Percentiles rank a stretch among this genome's conserved stretches.
Conservation (phyloP, 2,888 invertebrate genomes). For the Amiota mariae region DNA sequence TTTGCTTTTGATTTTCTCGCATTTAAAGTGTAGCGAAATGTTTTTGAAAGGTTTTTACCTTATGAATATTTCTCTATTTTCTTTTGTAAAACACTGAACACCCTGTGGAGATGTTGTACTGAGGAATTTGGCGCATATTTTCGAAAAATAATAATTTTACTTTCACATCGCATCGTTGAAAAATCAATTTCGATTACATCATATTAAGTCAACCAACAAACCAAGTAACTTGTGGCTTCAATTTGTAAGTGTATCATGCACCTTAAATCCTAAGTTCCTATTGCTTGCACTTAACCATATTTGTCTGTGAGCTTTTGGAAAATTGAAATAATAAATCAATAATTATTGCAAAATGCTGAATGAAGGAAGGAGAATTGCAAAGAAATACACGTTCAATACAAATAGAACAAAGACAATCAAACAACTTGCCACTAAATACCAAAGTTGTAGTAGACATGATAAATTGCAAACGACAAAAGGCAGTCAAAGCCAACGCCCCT, state of each 20-base stretch:
- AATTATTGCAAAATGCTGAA: slow-evolving; percentile 60
- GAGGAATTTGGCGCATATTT: no score
- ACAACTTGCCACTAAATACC: background rate
- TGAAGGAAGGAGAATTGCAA: background rate
- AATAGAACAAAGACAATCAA: slow-evolving; percentile 1
- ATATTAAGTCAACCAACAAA: no score
- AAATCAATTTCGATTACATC: no score
- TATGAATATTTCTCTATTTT: background rate
- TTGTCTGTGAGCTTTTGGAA: background rate
- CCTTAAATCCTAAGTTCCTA: no score
- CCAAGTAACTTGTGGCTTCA: no score
- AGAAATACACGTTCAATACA: slow-evolving; percentile 1
- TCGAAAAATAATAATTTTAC: no score
- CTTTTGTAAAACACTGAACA: background rate
- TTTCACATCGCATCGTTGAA: no score
- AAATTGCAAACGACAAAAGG: slow-evolving; percentile 53
- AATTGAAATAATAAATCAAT: slow-evolving; percentile 63
- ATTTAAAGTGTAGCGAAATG: slow-evolving; percentile 6
- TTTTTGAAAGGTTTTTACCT: slow-evolving; percentile 8
- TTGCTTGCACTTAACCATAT: no score
- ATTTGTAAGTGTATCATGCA: no score
- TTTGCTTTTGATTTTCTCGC: slow-evolving; percentile 1
- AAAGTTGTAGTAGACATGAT: slow-evolving; percentile 36
- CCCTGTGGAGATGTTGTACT: slow-evolving; percentile 3
- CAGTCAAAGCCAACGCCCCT: slow-evolving; percentile 22